phyloP scores from a whole-genome alignment of 2,797 vertebrate species.

The Pygocentrus nattereri region DNA sequence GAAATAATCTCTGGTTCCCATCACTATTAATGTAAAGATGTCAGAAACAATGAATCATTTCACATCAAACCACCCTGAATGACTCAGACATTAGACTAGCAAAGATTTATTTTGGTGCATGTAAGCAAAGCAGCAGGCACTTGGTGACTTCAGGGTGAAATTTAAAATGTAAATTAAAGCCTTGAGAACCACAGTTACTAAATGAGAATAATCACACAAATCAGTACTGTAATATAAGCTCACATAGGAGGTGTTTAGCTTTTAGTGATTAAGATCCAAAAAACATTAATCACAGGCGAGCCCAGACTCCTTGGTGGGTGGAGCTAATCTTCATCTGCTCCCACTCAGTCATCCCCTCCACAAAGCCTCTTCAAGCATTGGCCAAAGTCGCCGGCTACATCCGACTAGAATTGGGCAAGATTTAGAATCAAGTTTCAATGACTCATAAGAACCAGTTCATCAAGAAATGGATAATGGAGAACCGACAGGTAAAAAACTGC shows the following conservation, averaged over 20 bases:
- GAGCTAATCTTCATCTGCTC: not conserved
- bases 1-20: no score
- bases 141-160: no score
- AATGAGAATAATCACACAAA: not conserved
- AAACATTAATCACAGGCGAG: not conserved
- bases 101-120: no score
- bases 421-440: conserved; percentile 12
- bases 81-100: no score
- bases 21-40: no score
- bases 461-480: not conserved
- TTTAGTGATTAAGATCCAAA: not conserved
- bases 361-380: conserved; percentile 72
- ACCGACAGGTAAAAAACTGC: not conserved
- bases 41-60: no score
- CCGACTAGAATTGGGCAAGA: conserved; percentile 69
- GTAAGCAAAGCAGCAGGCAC: no score
- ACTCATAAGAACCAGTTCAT: not conserved
- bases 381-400: conserved; percentile 72
- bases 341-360: conserved; percentile 69
- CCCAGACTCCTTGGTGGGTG: not conserved
- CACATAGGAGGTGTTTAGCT: not conserved
- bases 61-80: no score
- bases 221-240: not conserved
- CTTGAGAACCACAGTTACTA: not conserved
- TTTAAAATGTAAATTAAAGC: not conserved